Percentiles rank a stretch among this genome's conserved stretches.
Evolutionary conservation across 2,888 invertebrate species (phyloP).

Genomic region (Clistopyga incitator): DNA sequence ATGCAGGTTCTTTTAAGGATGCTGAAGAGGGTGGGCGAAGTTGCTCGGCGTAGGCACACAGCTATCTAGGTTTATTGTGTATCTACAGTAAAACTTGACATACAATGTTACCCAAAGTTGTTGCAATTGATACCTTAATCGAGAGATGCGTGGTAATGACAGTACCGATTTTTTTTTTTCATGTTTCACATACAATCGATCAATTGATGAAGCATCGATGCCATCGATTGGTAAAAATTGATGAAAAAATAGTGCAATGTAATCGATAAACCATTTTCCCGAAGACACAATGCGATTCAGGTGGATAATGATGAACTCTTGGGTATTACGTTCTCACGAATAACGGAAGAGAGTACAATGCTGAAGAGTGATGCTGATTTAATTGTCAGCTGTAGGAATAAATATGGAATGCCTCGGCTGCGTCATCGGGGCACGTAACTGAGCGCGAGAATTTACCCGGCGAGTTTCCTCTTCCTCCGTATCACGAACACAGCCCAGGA

Average conservation of each 20-base stretch:
- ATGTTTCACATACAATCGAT: too few relatives aligned
- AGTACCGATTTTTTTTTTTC: conserved; percentile 11
- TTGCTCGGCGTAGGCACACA: conserved; percentile 56
- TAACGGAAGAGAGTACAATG: background rate
- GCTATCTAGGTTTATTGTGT: conserved; percentile 53
- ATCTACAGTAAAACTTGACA: conserved; percentile 9
- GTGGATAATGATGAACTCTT: background rate
- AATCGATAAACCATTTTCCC: background rate
- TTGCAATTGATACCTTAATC: background rate
- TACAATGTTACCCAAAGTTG: background rate
- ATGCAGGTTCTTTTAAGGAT: conserved; percentile 29
- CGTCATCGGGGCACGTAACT: conserved; percentile 63
- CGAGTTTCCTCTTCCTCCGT: conserved; percentile 61
- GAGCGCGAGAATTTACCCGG: conserved; percentile 45
- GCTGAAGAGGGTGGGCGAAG: conserved; percentile 55
- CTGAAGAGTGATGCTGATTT: conserved; percentile 23
- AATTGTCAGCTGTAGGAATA: conserved; percentile 52
- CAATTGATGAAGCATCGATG: too few relatives aligned
- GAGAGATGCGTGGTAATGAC: background rate
- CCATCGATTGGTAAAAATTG: too few relatives aligned
- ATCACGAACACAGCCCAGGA: conserved; percentile 26
- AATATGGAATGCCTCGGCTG: conserved; percentile 55
- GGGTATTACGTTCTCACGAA: conserved; percentile 2
- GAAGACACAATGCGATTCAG: background rate
- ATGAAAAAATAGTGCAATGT: background rate